Percentiles rank a stretch among this genome's conserved stretches.
Conservation (phyloP, 2,888 invertebrate genomes). For the Tinea semifulvella region DNA sequence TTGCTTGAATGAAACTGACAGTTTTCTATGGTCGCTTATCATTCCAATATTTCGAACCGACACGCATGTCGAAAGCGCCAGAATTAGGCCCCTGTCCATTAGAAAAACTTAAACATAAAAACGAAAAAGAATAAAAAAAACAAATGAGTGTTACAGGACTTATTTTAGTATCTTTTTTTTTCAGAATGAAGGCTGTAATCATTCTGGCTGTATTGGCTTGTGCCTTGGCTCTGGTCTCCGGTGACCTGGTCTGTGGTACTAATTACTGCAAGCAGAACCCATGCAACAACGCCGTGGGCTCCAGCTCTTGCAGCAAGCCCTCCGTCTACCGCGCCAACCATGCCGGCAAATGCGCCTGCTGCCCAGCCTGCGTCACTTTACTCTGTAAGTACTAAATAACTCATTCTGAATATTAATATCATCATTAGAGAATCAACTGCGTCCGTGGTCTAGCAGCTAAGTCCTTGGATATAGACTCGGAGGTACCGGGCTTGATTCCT, state of each 20-base stretch:
- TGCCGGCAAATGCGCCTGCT: slow-evolving; percentile 54
- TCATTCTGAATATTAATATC: too few relatives aligned
- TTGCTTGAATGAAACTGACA: too few relatives aligned
- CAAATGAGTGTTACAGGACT: too few relatives aligned
- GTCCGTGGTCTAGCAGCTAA: too few relatives aligned
- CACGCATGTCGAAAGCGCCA: too few relatives aligned
- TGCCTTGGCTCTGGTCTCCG: slow-evolving; percentile 34
- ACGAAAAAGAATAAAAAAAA: too few relatives aligned
- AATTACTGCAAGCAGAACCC: slow-evolving; percentile 50
- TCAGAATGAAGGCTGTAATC: slow-evolving; percentile 41
- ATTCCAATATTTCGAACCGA: too few relatives aligned
- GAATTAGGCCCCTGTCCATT: too few relatives aligned
- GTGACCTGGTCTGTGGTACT: slow-evolving; percentile 49
- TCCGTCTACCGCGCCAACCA: slow-evolving; percentile 41
- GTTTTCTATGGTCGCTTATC: too few relatives aligned
- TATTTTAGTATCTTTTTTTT: background rate
- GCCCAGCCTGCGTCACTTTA: slow-evolving; percentile 51
- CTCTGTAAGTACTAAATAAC: slow-evolving; percentile 43
- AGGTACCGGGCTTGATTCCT: background rate
- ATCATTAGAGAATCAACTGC: too few relatives aligned
- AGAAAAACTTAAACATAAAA: too few relatives aligned
- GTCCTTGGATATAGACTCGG: too few relatives aligned
- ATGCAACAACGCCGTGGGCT: slow-evolving; percentile 30
- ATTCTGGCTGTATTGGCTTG: slow-evolving; percentile 38
- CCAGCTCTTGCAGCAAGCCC: slow-evolving; percentile 34